Evolutionary conservation across 1,140 invertebrate species (phyloP), one percentile per base, ranked within the genome.

Genomic region (Armadillidium nasatum): DNA sequence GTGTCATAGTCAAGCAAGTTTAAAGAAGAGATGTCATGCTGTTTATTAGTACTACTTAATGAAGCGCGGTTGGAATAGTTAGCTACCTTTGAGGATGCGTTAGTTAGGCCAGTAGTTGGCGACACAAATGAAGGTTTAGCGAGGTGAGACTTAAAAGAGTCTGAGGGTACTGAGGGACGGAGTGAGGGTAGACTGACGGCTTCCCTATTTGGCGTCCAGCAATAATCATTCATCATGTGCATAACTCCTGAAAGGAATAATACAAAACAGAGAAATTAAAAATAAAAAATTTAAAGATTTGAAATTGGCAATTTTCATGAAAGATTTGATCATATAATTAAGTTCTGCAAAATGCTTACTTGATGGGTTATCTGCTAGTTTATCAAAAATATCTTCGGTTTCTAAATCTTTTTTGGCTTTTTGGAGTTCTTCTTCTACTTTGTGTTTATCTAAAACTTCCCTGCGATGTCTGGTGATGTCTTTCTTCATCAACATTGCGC

Each of bases 341-440:
- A 33, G 33, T 44, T 72, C 70, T 71, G 44, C n/a, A 76, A 46
- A 71, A 50, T 33, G 73, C 74, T 81, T 80, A 84, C 84, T 82
- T 77, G 84, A 83, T 44, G 85, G 85, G 81, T 85, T 85, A 77
- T 88, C 87, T 0, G 87, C 87, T 78, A 89, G 84, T 23, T 82
- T 85, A 81, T 89, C 88, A 33, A 88, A 83, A 75, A 88, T 84
- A 81, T 90, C 89, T 44, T 90, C 89, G 72, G 86, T 86, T 76
- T 91, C 90, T 83, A 90, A 83, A 79, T 90, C 90, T 21, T 87
- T 85, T 83, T 90, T 89, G 0, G 89, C 89, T 81, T 85, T 84
- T 77, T 87, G 87, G 86, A 87, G 88, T 77, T 89, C 88, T 80
- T 86, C 86, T 75, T 91, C 89, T 11, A 90, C 87, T 80, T 86